Conservation (phyloP, 2,888 invertebrate genomes). For the Erebia aethiops region DNA sequence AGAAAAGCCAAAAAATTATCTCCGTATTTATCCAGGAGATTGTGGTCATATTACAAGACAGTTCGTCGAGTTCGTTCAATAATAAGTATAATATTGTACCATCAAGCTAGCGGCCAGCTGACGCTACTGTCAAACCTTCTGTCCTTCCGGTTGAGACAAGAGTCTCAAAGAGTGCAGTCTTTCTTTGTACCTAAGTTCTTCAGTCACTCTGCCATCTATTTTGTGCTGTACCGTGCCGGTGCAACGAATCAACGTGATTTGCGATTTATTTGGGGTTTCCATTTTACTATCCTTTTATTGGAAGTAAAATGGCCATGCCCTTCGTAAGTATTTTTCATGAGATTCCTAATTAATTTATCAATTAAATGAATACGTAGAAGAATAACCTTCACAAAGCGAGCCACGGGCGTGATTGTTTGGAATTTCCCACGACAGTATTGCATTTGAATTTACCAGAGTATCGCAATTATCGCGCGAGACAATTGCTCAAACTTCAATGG, state of each 20-base stretch:
- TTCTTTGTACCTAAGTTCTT: no score
- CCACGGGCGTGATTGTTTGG: background rate
- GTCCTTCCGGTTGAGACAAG: background rate
- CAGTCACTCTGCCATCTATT: no score
- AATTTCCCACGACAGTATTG: constrained; percentile 8
- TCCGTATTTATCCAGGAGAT: background rate
- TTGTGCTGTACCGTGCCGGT: no score
- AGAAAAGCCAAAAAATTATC: background rate
- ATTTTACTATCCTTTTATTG: no score
- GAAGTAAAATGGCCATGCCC: no score
- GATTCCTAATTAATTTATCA: no score
- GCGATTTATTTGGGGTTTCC: no score
- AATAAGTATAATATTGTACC: background rate
- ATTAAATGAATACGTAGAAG: background rate
- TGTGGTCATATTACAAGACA: background rate
- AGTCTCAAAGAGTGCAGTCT: no score
- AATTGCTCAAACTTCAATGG: constrained; percentile 5
- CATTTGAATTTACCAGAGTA: background rate
- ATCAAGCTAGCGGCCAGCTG: constrained; percentile 4
- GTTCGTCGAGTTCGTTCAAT: background rate
- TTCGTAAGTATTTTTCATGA: no score
- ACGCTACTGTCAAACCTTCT: background rate
- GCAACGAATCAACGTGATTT: no score
- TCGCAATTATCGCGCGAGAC: constrained; percentile 5
- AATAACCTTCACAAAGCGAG: background rate